A percentile compares a stretch with the other conserved stretches of the same genome.
Evolutionary conservation across 1,140 invertebrate genomes (phyloP).

Genomic region (Heliconius himera): DNA sequence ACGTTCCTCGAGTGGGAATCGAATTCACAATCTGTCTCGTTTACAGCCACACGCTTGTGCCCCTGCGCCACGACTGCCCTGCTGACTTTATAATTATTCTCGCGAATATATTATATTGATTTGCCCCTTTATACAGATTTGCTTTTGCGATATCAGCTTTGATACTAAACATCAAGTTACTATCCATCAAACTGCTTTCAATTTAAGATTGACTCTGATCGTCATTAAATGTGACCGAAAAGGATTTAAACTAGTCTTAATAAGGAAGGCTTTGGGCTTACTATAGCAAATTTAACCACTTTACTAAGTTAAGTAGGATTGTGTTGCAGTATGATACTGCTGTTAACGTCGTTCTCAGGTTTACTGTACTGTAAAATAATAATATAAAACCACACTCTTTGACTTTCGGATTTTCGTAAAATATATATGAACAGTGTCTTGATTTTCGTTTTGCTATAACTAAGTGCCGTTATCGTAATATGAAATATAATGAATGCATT

Average conservation of each 20-base stretch:
- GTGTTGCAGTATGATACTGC: slow-evolving; percentile 27
- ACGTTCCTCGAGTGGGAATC: no score
- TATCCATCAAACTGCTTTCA: slow-evolving; percentile 65
- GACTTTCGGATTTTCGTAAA: no score
- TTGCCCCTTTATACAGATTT: slow-evolving; percentile 39
- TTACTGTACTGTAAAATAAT: slow-evolving; percentile 8
- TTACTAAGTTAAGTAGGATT: slow-evolving; percentile 32
- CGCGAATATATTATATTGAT: no score
- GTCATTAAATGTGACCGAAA: slow-evolving; percentile 72
- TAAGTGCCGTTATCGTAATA: no score
- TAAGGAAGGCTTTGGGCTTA: slow-evolving; percentile 57
- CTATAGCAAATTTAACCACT: slow-evolving; percentile 48
- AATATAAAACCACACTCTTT: background rate
- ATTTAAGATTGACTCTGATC: slow-evolving; percentile 53
- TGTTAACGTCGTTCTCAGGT: slow-evolving; percentile 25
- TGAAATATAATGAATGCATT: background rate
- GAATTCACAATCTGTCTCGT: no score
- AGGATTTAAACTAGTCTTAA: slow-evolving; percentile 60
- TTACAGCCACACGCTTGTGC: no score
- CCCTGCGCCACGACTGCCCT: no score
- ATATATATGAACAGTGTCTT: no score
- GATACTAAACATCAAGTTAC: slow-evolving; percentile 51
- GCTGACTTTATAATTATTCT: slow-evolving; percentile 26
- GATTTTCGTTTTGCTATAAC: no score
- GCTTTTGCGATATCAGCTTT: slow-evolving; percentile 47